These are phyloP conservation scores for Trididemnum nubilum DNA, from an alignment of 23 tunicate species.

Conservation along the genomic window DNA sequence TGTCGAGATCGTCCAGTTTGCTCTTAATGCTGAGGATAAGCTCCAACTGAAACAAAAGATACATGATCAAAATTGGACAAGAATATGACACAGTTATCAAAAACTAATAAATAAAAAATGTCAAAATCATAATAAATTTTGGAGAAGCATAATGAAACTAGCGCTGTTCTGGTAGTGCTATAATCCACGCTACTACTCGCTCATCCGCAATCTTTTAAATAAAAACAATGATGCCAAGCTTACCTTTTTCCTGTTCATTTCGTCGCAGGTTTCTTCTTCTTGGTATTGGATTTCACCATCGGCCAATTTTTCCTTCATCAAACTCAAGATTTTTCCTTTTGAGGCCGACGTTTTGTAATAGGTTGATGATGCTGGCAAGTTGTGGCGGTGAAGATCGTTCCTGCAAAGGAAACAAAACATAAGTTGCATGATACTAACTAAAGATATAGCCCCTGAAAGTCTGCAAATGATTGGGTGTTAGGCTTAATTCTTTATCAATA, in stretches of 20 bases:
- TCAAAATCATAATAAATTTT: neutral
- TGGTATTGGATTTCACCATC: constrained; percentile 34
- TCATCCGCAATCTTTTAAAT: too few relatives aligned
- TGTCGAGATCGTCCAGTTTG: constrained; percentile 56
- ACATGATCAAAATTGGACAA: too few relatives aligned
- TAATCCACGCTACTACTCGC: too few relatives aligned
- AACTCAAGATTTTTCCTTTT: constrained; percentile 64
- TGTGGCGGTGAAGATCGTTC: constrained; percentile 23
- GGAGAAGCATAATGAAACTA: too few relatives aligned
- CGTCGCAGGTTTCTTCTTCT: constrained; percentile 58
- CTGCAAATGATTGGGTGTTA: too few relatives aligned
- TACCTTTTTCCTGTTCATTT: constrained; percentile 80
- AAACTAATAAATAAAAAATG: neutral
- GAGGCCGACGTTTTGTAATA: constrained; percentile 85
- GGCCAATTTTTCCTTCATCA: constrained; percentile 82
- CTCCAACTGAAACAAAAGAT: constrained; percentile 49
- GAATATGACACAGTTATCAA: too few relatives aligned
- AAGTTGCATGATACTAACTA: too few relatives aligned
- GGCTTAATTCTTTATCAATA: too few relatives aligned
- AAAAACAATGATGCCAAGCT: too few relatives aligned
- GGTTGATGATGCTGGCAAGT: constrained; percentile 64
- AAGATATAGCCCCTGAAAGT: too few relatives aligned
- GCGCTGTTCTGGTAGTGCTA: too few relatives aligned
- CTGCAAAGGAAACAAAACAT: neutral
- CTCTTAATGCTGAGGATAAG: constrained; percentile 60